Base-by-base conservation (phyloP, 2,888 invertebrate genomes). In the Habroteleia sp. region DNA sequence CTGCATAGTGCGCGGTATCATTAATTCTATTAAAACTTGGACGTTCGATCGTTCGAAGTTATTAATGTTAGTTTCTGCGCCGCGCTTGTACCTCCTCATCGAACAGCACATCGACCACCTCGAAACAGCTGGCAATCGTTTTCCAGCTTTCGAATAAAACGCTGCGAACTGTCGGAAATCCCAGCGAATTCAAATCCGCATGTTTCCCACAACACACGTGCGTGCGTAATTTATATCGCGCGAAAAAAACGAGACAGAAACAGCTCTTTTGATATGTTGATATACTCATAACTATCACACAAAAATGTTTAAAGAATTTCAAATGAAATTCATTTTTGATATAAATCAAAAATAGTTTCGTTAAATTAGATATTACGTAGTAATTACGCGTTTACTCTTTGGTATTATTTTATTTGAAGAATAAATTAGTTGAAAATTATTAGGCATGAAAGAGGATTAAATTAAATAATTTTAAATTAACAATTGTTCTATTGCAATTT, bases 11-110 rank as follows among this genome's bases (percentile, higher is more conserved):
- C 37, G 35, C 27, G 14, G 17, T 66, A 66, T 56, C 56, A 66
- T 66, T 66, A 66, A 66, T 66, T 66, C 48, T 39, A 66, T 66
- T 66, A 66, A 56, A 66, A 66, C 46, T 66, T 66, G 46, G 17
- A 52, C 42, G 52, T 41, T 66, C 66, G 66, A 66, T 46, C 56
- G 56, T 66, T 25, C 13, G 8, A 14, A 58, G 58, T 48, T 58
- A 68, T 68, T 58, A 68, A 68, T 54, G 56, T 42, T 56, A 46
- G 37, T 56, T 54, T 8, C 29, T 20, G 23, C 56, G 52, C n/a
- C 27, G 11, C 39, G 16, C n/a, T 1, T 33, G 17, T n/a, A 14
- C 14, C 25, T 25, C 16, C 23, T 23, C 39, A 2, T 25, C 29
- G 50, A 33, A 17, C 27, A 8, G 23, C 31, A 17, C 41, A 50